Conservation (phyloP, 1,140 invertebrate genomes). For the Asbolus verrucosus region DNA sequence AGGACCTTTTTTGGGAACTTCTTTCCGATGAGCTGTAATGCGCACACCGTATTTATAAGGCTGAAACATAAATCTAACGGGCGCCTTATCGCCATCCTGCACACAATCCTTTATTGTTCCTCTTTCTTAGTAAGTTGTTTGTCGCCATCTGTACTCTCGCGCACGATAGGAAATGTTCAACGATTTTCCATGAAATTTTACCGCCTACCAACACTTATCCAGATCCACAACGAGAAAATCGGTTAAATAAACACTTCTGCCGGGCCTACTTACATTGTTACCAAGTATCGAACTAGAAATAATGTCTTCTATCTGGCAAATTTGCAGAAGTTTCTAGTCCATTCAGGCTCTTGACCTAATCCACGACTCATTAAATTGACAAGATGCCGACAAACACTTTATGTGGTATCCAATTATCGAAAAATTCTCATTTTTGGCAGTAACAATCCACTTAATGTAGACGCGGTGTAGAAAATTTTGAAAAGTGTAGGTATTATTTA, state of each 20-base stretch:
- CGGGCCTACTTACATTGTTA: no score
- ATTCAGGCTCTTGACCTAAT: no score
- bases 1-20: slow-evolving; percentile 26
- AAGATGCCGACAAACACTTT: no score
- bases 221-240: not conserved
- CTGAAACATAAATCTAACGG: slow-evolving; percentile 28
- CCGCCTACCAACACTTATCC: not conserved
- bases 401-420: no score
- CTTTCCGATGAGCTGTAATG: slow-evolving; percentile 38
- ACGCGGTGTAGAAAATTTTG: no score
- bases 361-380: no score
- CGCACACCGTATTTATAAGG: slow-evolving; percentile 35
- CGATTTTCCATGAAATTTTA: slow-evolving; percentile 26
- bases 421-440: no score
- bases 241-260: slow-evolving; percentile 22
- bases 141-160: slow-evolving; percentile 41
- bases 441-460: no score
- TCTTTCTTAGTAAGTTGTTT: slow-evolving; percentile 41
- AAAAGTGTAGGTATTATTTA: no score
- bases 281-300: no score
- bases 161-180: slow-evolving; percentile 27
- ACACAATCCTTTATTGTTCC: slow-evolving; percentile 41
- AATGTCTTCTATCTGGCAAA: no score
- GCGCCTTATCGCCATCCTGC: slow-evolving; percentile 39
- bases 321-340: no score